Evolutionary conservation across 2,888 invertebrate genomes (phyloP).

Genomic region (Syritta pipiens): DNA sequence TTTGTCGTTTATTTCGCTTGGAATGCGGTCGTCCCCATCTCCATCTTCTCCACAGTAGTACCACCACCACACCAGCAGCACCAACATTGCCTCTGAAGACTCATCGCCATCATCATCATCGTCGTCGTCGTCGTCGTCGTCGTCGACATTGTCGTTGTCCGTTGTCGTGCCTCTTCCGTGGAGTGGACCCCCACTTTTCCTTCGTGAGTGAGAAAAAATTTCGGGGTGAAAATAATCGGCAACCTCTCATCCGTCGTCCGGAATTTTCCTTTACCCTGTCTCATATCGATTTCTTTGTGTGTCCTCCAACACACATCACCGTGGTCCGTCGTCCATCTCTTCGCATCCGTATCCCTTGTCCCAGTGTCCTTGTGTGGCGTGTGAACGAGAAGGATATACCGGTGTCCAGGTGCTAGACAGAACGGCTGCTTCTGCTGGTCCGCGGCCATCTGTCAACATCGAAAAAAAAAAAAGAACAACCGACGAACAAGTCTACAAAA

Average conservation of each 20-base stretch:
- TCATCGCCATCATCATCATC: slow-evolving; percentile 9
- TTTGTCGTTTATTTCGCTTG: slow-evolving; percentile 47
- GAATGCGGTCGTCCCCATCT: slow-evolving; percentile 66
- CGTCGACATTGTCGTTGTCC: slow-evolving; percentile 30
- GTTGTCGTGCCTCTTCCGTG: slow-evolving; percentile 19
- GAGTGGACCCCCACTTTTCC: slow-evolving; percentile 19
- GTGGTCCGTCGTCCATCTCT: no score
- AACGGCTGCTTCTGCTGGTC: slow-evolving; percentile 13
- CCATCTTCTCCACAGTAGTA: slow-evolving; percentile 33
- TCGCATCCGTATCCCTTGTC: no score
- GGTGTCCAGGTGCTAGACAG: slow-evolving; percentile 47
- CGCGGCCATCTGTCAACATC: slow-evolving; percentile 52
- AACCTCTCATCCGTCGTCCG: neutral
- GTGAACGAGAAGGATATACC: slow-evolving; percentile 39
- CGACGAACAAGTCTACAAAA: neutral
- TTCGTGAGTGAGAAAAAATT: neutral
- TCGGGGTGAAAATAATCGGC: neutral
- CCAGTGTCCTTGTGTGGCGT: slow-evolving; percentile 57
- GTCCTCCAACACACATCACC: no score
- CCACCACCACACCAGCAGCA: neutral
- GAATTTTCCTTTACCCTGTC: slow-evolving; percentile 3
- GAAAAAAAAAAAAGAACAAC: slow-evolving; percentile 40
- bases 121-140: slow-evolving; percentile 34
- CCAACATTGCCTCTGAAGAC: no score
- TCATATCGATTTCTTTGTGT: slow-evolving; percentile 46